Evolutionary conservation across 2,888 invertebrate species (phyloP).

Genomic region (Lutraria lutraria): DNA sequence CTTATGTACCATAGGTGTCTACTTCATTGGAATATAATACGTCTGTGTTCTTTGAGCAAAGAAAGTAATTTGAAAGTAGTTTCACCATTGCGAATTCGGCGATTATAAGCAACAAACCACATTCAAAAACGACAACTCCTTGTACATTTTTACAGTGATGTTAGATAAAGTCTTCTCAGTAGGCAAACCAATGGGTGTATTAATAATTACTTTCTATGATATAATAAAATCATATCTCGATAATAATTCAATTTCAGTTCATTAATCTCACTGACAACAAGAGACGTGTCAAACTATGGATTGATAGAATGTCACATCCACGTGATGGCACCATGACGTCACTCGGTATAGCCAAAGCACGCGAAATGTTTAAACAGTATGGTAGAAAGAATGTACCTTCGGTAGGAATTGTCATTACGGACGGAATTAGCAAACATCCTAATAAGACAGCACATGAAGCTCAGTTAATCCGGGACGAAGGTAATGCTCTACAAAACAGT

Average conservation of each 20-base stretch:
- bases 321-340: slow-evolving; percentile 72
- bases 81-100: too few relatives aligned
- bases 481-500: slow-evolving; percentile 49
- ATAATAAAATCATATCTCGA: neutral
- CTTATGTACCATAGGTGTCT: too few relatives aligned
- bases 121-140: too few relatives aligned
- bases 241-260: slow-evolving; percentile 35
- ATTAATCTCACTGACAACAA: slow-evolving; percentile 40
- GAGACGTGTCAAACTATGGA: slow-evolving; percentile 14
- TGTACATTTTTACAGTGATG: too few relatives aligned
- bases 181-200: too few relatives aligned
- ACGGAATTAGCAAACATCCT: slow-evolving; percentile 84
- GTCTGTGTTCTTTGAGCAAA: too few relatives aligned
- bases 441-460: slow-evolving; percentile 84
- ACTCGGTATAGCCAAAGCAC: slow-evolving; percentile 72
- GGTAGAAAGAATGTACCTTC: slow-evolving; percentile 81
- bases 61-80: too few relatives aligned
- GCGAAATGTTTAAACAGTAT: slow-evolving; percentile 55
- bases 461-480: slow-evolving; percentile 80
- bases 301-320: slow-evolving; percentile 60
- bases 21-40: too few relatives aligned
- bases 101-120: too few relatives aligned
- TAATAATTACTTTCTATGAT: too few relatives aligned
- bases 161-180: too few relatives aligned
- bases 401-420: slow-evolving; percentile 86